phyloP scores from a whole-genome alignment of 2,113 vertebrate genomes.

The Centropus bengalensis region DNA sequence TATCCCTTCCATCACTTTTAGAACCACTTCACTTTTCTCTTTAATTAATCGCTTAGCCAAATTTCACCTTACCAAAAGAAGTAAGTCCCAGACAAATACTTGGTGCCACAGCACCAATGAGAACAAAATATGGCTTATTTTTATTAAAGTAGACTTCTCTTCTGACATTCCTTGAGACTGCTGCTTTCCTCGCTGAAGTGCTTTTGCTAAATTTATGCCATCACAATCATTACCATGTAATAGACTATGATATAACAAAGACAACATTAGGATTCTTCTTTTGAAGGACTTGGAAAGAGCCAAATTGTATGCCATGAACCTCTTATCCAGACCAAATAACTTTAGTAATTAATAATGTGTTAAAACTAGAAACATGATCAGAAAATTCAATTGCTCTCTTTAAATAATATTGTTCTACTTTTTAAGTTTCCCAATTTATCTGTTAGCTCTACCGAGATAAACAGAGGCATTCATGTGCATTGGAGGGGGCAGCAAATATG shows the following conservation, averaged over 20 bases:
- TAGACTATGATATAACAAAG: background rate
- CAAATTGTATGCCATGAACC: background rate
- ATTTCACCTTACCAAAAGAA: background rate
- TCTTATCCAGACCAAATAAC: background rate
- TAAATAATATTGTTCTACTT: conserved; percentile 5
- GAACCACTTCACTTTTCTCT: background rate
- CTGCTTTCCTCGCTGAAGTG: conserved; percentile 1
- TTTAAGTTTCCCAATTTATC: conserved; percentile 1
- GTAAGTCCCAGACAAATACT: background rate
- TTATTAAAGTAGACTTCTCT: background rate
- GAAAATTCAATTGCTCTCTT: conserved; percentile 11
- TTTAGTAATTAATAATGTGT: background rate
- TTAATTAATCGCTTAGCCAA: background rate
- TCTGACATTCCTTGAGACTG: background rate
- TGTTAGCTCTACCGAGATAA: conserved; percentile 6
- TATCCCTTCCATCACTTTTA: background rate
- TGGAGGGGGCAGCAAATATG: background rate
- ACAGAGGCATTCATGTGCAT: conserved; percentile 29
- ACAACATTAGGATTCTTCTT: background rate
- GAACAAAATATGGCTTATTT: background rate
- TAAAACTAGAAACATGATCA: background rate
- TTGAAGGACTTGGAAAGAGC: background rate
- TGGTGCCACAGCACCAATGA: background rate
- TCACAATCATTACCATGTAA: background rate
- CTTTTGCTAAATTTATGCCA: conserved; percentile 18